Base-by-base conservation (phyloP, 2,797 vertebrate species). In the Microhierax caerulescens region DNA sequence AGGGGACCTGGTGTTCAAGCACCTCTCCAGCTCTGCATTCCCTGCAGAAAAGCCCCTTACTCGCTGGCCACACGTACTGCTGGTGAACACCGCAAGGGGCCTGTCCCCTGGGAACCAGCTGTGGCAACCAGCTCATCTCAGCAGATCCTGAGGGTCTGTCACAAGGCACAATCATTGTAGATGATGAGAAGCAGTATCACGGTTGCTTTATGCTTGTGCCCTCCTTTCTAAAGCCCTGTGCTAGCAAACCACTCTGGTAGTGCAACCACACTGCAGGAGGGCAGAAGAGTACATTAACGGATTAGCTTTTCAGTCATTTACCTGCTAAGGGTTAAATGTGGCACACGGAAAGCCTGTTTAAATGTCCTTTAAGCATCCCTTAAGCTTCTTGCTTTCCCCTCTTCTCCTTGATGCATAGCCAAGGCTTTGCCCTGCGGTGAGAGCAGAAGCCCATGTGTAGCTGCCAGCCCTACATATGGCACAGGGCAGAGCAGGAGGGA, bases 71-170 rank as follows among this genome's bases (percentile, higher is more conserved):
- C 27, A 4, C 3, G 32, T 19, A n/a, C 39, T 3, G 1, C 34
- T 73, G 64, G 39, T 57, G 63, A 83, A 56, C n/a, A 39, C 11
- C 3, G 0, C 0, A 1, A 34, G 32, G 45, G 34, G 16, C 41
- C 54, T 81, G 53, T 61, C 13, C 28, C 53, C 10, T 50, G 54
- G 78, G 37, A 39, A 30, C 30, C 47, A 57, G 37, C 45, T 13
- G 10, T 45, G 59, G 41, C n/a, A 37, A 21, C 9, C 56, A 43
- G 57, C 47, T 67, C 19, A 5, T 34, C 53, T 54, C 48, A 57
- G 57, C 80, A 57, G 37, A 50, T 67, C 57, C 43, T 5, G 23
- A 56, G 41, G 48, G 36, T 37, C 14, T 72, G 28, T 12, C 53
- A 43, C 27, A 39, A 25, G 20, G 13, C 37, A 59, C 47, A 67